Evolutionary conservation across 1,140 invertebrate genomes (phyloP), one percentile per base, ranked within the genome.

Genomic region (Zaprionus lachaisei): DNA sequence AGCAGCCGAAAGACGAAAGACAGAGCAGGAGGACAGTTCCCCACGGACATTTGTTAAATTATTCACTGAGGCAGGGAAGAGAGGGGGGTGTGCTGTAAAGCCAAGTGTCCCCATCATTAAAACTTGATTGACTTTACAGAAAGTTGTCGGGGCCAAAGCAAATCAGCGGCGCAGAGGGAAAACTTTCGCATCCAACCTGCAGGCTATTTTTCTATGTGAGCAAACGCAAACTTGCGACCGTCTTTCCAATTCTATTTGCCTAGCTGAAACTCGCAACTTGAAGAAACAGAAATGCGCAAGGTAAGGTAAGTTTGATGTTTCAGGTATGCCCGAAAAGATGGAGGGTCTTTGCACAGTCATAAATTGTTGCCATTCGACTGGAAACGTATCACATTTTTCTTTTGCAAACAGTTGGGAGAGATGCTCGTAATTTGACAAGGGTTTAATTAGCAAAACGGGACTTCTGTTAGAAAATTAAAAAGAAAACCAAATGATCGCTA

Each of bases 51-150:
- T 74, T 75, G 55, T 28, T 75, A 70, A 79, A 70, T 79, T 79
- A 79, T 79, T 69, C 72, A 78, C 28, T 47, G 47, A 22, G n/a
- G n/a, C n/a, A 9, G n/a, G n/a, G 5, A n/a, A 15, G 15, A 9
- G 3, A 17, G 7, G 0, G 28, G 34, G 54, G 15, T 38, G 41
- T 5, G n/a, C 6, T 17, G 41, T 7, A 47, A 9, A 63, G 44
- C 58, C 57, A 72, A 77, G 24, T 68, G 75, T 79, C 58, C 34
- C 65, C 83, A 68, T 87, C 83, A 86, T 86, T 86, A 86, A 87
- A 86, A 86, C 80, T 87, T 86, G 83, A 86, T 87, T 87, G 83
- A 87, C 80, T 83, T 87, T 80, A 73, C 72, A 81, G 41, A 47
- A 79, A 81, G 67, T 62, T 70, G 63, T 58, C 55, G 64, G 55